Evolutionary conservation across 2,888 invertebrate species (phyloP).

Genomic region (Odontomyia ornata): DNA sequence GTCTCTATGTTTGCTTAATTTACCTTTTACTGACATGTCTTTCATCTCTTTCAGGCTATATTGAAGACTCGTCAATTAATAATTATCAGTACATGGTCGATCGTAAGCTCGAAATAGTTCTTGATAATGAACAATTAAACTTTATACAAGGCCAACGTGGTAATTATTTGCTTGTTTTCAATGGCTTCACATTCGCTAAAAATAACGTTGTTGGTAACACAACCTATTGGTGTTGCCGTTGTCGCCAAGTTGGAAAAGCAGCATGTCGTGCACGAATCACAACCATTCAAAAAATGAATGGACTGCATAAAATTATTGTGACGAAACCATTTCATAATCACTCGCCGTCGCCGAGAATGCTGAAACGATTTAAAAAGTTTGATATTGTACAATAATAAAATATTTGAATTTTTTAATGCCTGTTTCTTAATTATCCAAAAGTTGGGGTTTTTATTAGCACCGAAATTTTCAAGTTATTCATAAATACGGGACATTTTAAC

Average conservation of each 20-base stretch:
- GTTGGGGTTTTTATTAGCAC: no score
- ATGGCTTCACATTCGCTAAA: constrained; percentile 61
- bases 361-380: constrained; percentile 53
- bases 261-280: constrained; percentile 60
- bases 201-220: constrained; percentile 59
- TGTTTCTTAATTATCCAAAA: no score
- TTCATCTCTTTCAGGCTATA: constrained; percentile 39
- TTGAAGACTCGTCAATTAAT: not conserved
- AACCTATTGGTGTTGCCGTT: constrained; percentile 63
- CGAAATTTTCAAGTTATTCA: no score
- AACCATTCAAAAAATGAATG: constrained; percentile 56
- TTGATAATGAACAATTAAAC: constrained; percentile 54
- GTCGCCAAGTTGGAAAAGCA: constrained; percentile 56
- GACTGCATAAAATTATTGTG: constrained; percentile 58
- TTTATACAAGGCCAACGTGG: constrained; percentile 62
- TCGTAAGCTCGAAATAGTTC: constrained; percentile 30
- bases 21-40: constrained; percentile 20
- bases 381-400: constrained; percentile 6
- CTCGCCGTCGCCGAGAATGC: constrained; percentile 56
- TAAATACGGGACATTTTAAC: no score
- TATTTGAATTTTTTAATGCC: not conserved
- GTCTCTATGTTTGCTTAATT: no score
- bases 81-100: constrained; percentile 20
- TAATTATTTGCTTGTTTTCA: constrained; percentile 57
- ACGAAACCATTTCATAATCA: constrained; percentile 61